Evolutionary conservation across 2,888 invertebrate species (phyloP).

Genomic region (Craniophora ligustri): DNA sequence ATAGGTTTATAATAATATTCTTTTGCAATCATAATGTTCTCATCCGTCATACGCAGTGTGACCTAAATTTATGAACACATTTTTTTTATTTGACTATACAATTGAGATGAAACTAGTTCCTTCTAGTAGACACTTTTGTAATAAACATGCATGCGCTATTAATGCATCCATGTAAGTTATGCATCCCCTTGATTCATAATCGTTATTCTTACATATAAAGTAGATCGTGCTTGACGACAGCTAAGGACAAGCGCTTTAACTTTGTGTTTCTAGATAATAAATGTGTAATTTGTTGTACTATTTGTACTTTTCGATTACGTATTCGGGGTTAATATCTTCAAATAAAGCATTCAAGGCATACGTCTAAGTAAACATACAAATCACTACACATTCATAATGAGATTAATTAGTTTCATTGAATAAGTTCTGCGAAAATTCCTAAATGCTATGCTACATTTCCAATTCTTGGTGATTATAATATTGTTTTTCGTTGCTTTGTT

Average conservation of each 20-base stretch:
- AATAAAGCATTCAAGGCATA: constrained; percentile 1
- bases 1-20: constrained; percentile 22
- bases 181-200: constrained; percentile 45
- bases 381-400: background rate
- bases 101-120: constrained; percentile 26
- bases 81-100: constrained; percentile 9
- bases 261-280: constrained; percentile 14
- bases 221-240: constrained; percentile 18
- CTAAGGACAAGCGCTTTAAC: constrained; percentile 22
- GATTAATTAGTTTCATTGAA: constrained; percentile 11
- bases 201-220: constrained; percentile 23
- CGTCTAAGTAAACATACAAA: background rate
- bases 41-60: constrained; percentile 14
- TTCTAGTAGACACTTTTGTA: constrained; percentile 10
- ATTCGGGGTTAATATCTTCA: background rate
- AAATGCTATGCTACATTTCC: background rate
- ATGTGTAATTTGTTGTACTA: constrained; percentile 13
- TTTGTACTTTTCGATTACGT: background rate
- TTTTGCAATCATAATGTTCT: constrained; percentile 5
- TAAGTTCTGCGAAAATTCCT: constrained; percentile 14
- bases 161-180: constrained; percentile 32
- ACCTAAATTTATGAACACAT: constrained; percentile 18
- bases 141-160: constrained; percentile 19
- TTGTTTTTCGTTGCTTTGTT: constrained; percentile 17
- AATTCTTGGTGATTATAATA: constrained; percentile 4